phyloP scores from a whole-genome alignment of 1,140 invertebrate genomes.

The Bombus superbus region DNA sequence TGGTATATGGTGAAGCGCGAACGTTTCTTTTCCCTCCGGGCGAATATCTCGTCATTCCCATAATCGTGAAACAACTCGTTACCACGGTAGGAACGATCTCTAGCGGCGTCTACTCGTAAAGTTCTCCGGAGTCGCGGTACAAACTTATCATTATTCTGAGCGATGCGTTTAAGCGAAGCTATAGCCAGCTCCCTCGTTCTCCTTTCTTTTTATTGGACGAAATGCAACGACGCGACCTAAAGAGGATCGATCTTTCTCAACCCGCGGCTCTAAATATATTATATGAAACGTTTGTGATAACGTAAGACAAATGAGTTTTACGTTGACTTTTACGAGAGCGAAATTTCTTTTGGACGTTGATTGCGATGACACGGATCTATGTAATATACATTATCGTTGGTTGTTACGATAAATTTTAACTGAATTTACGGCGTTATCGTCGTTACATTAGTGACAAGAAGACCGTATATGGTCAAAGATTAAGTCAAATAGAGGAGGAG shows the following conservation, averaged over 20 bases:
- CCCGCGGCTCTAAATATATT: conserved; percentile 22
- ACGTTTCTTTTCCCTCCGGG: conserved; percentile 20
- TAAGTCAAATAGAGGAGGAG: neutral
- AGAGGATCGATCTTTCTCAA: neutral
- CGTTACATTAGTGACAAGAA: neutral
- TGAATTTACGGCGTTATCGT: conserved; percentile 5
- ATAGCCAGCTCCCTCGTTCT: neutral
- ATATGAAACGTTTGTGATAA: conserved; percentile 51
- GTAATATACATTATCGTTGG: conserved; percentile 23
- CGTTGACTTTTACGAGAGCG: conserved; percentile 3
- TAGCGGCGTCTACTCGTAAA: conserved; percentile 9
- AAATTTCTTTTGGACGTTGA: conserved; percentile 31
- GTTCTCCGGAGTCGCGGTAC: conserved; percentile 17
- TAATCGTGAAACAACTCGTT: conserved; percentile 45
- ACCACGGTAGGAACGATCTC: conserved; percentile 40
- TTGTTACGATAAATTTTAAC: conserved; percentile 7
- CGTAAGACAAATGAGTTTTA: conserved; percentile 28
- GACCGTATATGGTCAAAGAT: neutral
- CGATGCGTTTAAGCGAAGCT: conserved; percentile 5
- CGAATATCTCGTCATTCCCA: conserved; percentile 31
- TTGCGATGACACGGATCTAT: conserved; percentile 13
- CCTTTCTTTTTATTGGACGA: neutral
- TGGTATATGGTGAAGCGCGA: neutral
- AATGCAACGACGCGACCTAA: conserved; percentile 6
- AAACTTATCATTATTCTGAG: neutral